Conservation (phyloP, 2,888 invertebrate species). For the Nematopogon swammerdamellus region DNA sequence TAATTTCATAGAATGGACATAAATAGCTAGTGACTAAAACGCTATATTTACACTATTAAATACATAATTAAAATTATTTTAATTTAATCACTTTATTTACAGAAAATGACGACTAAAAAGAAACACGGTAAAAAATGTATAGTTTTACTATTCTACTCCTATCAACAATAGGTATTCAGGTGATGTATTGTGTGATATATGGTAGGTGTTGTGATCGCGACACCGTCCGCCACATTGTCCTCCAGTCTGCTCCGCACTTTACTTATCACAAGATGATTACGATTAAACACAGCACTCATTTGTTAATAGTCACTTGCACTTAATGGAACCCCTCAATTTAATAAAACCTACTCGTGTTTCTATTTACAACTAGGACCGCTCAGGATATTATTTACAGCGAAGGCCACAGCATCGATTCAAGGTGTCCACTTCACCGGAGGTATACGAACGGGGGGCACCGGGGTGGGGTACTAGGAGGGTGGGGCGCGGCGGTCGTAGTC, state of each 20-base stretch:
- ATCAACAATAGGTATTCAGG: neutral
- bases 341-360: too few species aligned
- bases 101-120: neutral
- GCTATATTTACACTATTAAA: neutral
- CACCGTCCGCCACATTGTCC: too few species aligned
- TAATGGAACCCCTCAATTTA: neutral
- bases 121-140: neutral
- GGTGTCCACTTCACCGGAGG: too few species aligned
- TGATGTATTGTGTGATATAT: too few species aligned
- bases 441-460: too few species aligned
- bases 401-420: too few species aligned
- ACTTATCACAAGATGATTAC: neutral
- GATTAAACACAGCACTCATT: neutral
- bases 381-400: too few species aligned
- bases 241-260: too few species aligned
- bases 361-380: too few species aligned
- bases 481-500: slow-evolving; percentile 66
- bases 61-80: neutral
- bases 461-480: slow-evolving; percentile 35
- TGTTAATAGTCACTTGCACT: neutral
- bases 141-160: neutral
- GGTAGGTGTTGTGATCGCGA: too few species aligned
- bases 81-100: neutral
- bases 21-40: neutral
- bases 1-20: neutral